Base-by-base conservation (phyloP, 1,140 invertebrate species). In the Ceratosolen solmsi region DNA sequence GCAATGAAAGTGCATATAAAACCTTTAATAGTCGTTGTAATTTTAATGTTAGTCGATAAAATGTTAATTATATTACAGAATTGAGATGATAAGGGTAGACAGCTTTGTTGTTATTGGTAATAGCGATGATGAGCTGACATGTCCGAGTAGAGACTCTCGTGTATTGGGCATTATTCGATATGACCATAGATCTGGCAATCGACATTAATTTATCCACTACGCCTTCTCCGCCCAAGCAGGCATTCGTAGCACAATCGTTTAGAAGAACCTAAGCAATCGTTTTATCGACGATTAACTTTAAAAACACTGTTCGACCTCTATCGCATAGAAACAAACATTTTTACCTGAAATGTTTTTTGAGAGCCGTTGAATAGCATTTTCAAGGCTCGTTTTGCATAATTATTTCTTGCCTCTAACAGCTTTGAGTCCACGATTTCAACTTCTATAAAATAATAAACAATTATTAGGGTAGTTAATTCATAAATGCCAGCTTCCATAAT, bases 311-410 rank as follows among this genome's bases (percentile, higher is more conserved):
- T n/a, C n/a, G n/a, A n/a, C n/a, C n/a, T n/a, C n/a, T n/a, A n/a
- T n/a, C n/a, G n/a, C n/a, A n/a, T n/a, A 11, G 56, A 79, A 80
- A 33, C 49, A 41, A 25, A 77, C n/a, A n/a, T 54, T 54, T 13
- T 73, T 87, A 91, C 90, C 85, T 91, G 89, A 87, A 92, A 92
- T 58, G 90, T 91, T 71, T 92, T 92, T 38, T 91, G 90, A 2
- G 91, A 91, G 17, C 91, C 88, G 84, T 92, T 92, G 49, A 91
- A 91, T 33, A 92, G 84, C 46, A 89, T 92, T 86, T 91, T 92
- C 68, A 92, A 86, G 60, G 89, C 90, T 81, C 87, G 86, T 84
- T 92, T 91, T 2, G 89, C 88, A 86, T 92, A 91, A 87, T 85
- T 90, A 38, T 89, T 87, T 60, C 90, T 87, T 15, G 88, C 87